Evolutionary conservation across 2,888 invertebrate species (phyloP), one percentile per base, ranked within the genome.

Genomic region (Nemotelus nigrinus): DNA sequence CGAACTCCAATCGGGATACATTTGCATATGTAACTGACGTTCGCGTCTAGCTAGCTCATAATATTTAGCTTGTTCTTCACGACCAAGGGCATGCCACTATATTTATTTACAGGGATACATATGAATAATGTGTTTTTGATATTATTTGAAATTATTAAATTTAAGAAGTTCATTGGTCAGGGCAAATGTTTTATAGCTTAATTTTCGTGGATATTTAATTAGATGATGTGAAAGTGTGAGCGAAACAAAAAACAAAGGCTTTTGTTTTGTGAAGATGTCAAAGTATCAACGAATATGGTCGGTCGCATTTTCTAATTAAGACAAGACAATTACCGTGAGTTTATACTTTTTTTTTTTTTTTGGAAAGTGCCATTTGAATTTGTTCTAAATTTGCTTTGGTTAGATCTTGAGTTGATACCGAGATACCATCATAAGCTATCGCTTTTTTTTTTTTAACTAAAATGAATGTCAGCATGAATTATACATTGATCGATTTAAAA

Each of bases 51-150:
- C 98, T 94, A 97, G 92, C 90, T 98, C 98, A 92, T 98, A 98
- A 94, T 99, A 98, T 92, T 98, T 98, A 90, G 97, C 96, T 91
- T 99, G 98, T 91, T 99, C 98, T 90, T 97, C 96, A 90, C 97
- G 94, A 89, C 97, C 96, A 92, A 99, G 93, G 89, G 97, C 97
- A 92, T 99, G 99, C 99, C 99, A 99, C 97, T 98, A 89, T 60
- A 68, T 76, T 78, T 45, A 50, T 65, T 47, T 70, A 68, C 55
- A 76, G 39, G 10, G 8, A 63, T 63, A 58, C 39, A 76, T 76
- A 76, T 76, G 44, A 50, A 76, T 25, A 25, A 25, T 25, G 25
- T 25, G 25, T 25, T 25, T 25, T 25, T 25, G 25, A 25, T 25
- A 25, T 25, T 25, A 25, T 25, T 25, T 25, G 25, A 25, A 25